Base-by-base conservation (phyloP, 2,113 vertebrate genomes). In the Oncorhynchus mykiss region DNA sequence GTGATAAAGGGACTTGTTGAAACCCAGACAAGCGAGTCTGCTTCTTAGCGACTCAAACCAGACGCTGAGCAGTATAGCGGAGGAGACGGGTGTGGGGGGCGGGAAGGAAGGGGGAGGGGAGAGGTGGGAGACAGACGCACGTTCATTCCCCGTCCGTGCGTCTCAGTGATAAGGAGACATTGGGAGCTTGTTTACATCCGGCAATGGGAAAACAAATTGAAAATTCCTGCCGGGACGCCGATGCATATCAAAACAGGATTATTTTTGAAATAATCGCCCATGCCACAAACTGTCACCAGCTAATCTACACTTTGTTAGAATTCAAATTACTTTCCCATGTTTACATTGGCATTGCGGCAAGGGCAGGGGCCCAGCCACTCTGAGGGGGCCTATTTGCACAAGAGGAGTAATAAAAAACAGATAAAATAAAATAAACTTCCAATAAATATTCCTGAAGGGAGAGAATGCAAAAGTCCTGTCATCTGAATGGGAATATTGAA, bases 171-270 rank as follows among this genome's bases (percentile, higher is more conserved):
- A 94, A 94, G 92, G 90, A 93, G 88, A 92, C 90, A 92, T 85
- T 90, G 85, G 51, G 88, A 92, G 91, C 93, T 93, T 94, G 93
- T 94, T 94, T 94, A 94, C 91, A 94, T 93, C 91, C 82, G 12
- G 91, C 93, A 92, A 90, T 92, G 84, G 92, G 86, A 90, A 92
- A 93, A 93, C 93, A 94, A 94, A 93, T 94, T 93, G 92, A 93
- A 94, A 93, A 94, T 93, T 93, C 92, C 91, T 92, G 91, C 90
- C 85, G 79, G 91, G 92, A 92, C 87, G 88, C 90, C 91, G 93
- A 94, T 94, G 93, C 93, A 94, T 94, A 94, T 94, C 93, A 93
- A 93, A 94, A 93, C 90, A 92, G 92, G 92, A 94, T 93, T 93
- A 94, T 94, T 93, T 92, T 93, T 87, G 90, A 93, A 93, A 94